Conservation (phyloP, 2,797 vertebrate genomes). For the Anabacerthia variegaticeps region DNA sequence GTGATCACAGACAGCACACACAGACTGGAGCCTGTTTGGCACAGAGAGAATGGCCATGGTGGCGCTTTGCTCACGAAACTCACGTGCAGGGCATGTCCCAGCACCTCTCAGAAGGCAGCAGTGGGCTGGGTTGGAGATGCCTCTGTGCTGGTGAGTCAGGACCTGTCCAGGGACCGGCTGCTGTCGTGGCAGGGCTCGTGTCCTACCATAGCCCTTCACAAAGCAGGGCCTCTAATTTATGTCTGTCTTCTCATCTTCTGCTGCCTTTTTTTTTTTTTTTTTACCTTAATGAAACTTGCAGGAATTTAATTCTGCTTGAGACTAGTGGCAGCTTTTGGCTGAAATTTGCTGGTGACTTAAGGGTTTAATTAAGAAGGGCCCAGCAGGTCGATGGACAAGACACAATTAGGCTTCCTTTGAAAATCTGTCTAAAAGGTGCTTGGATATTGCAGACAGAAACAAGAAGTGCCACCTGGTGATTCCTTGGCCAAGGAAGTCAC, state of each 20-base stretch:
- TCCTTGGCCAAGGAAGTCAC: not conserved
- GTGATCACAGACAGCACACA: not conserved
- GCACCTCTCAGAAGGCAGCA: not conserved
- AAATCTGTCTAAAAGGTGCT: not conserved
- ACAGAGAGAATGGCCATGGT: not conserved
- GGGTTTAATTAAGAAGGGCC: not conserved
- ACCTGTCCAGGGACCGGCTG: rapidly evolving
- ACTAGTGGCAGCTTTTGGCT: not conserved
- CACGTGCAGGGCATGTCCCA: not conserved
- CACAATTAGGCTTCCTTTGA: not conserved
- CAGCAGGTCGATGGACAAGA: not conserved
- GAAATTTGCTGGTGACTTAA: not conserved
- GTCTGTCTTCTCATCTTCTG: constrained; percentile 4
- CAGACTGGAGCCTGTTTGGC: not conserved
- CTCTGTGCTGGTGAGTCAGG: not conserved
- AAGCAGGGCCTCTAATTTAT: not conserved
- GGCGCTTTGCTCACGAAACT: not conserved
- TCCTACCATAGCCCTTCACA: not conserved
- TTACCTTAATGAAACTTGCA: not conserved
- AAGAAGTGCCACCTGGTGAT: not conserved
- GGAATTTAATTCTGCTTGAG: not conserved
- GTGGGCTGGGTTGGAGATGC: not conserved
- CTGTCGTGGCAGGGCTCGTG: not conserved
- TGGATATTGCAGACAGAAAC: not conserved
- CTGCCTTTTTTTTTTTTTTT: not conserved